phyloP scores from a whole-genome alignment of 2,797 vertebrate species.

The Thalassophryne amazonica region DNA sequence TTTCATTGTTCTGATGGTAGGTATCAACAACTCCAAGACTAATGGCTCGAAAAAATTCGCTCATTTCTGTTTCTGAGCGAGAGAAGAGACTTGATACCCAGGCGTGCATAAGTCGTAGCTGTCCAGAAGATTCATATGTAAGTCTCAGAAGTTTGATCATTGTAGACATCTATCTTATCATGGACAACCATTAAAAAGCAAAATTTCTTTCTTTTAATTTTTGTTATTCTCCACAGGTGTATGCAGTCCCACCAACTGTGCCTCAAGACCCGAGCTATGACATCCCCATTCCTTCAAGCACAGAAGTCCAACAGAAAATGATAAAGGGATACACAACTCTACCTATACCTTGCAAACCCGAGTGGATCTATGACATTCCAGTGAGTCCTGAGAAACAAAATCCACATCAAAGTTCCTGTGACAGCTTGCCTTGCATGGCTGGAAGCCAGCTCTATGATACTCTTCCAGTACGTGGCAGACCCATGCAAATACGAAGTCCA shows the following conservation, averaged over 20 bases:
- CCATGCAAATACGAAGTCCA: neutral
- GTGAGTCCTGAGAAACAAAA: slow-evolving; percentile 70
- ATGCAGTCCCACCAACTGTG: slow-evolving; percentile 71
- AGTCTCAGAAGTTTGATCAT: slow-evolving; percentile 20
- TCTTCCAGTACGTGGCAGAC: slow-evolving; percentile 28
- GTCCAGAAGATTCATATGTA: slow-evolving; percentile 47
- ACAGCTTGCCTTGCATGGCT: slow-evolving; percentile 43
- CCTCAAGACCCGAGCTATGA: slow-evolving; percentile 72
- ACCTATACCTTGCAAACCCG: slow-evolving; percentile 78
- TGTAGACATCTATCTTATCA: neutral
- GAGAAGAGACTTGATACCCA: slow-evolving; percentile 43
- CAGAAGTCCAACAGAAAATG: slow-evolving; percentile 43
- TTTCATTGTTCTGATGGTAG: slow-evolving; percentile 48
- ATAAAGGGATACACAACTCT: slow-evolving; percentile 71
- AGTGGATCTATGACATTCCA: slow-evolving; percentile 89
- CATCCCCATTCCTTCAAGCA: slow-evolving; percentile 54
- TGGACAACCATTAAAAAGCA: neutral
- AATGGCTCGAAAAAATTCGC: slow-evolving; percentile 11
- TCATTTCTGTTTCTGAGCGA: slow-evolving; percentile 19
- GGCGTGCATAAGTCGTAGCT: slow-evolving; percentile 21
- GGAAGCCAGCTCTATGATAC: slow-evolving; percentile 47
- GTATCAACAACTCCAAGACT: slow-evolving; percentile 16
- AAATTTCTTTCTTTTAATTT: neutral
- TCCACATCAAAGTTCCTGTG: slow-evolving; percentile 4
- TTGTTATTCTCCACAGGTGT: slow-evolving; percentile 67